Evolutionary conservation across 2,888 invertebrate genomes (phyloP).

Genomic region (Zhuqinia jingwanae): DNA sequence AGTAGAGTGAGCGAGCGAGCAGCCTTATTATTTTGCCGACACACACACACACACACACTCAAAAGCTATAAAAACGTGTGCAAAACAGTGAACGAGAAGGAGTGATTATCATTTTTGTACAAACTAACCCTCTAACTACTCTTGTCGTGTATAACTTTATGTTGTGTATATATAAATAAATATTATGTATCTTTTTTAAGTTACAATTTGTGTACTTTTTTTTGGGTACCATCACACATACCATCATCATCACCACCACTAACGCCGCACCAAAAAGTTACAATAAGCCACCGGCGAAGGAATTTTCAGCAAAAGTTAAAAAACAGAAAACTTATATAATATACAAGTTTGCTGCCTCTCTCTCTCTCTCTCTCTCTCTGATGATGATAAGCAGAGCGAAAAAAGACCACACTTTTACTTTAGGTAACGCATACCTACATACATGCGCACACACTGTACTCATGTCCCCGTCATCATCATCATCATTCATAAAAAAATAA

Average conservation of each 20-base stretch:
- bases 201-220: neutral
- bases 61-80: slow-evolving; percentile 61
- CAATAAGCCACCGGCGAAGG: slow-evolving; percentile 67
- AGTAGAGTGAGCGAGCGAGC: slow-evolving; percentile 22
- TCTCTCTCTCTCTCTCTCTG: too few relatives aligned
- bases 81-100: slow-evolving; percentile 54
- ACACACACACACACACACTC: too few relatives aligned
- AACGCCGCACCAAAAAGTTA: slow-evolving; percentile 24
- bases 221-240: neutral
- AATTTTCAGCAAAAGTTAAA: slow-evolving; percentile 51
- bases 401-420: slow-evolving; percentile 54
- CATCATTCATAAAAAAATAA: neutral
- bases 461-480: slow-evolving; percentile 22
- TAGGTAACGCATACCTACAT: neutral
- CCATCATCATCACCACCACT: neutral
- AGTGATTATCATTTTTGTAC: slow-evolving; percentile 45
- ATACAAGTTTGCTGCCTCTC: too few relatives aligned
- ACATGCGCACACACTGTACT: too few relatives aligned
- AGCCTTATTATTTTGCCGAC: slow-evolving; percentile 61
- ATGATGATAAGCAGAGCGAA: slow-evolving; percentile 9
- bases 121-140: neutral
- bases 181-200: neutral
- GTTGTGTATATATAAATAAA: too few relatives aligned
- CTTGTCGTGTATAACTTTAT: too few relatives aligned
- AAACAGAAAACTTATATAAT: slow-evolving; percentile 42